Evolutionary conservation across 2,888 invertebrate species (phyloP).

Genomic region (Drosophila kokeensis): DNA sequence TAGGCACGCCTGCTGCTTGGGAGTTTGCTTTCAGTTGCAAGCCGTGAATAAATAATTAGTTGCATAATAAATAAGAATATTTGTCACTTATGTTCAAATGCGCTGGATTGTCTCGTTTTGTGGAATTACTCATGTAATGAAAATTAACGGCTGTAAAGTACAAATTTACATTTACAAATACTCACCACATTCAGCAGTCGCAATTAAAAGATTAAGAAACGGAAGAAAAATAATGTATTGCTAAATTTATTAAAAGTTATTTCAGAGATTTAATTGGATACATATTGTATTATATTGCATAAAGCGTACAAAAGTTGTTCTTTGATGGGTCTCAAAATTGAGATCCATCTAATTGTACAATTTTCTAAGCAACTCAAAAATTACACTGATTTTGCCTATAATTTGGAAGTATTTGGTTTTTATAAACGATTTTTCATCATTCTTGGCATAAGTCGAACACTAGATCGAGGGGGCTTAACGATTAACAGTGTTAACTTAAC

Average conservation of each 20-base stretch:
- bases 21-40: constrained; percentile 49
- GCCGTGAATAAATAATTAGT: constrained; percentile 71
- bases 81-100: constrained; percentile 62
- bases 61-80: constrained; percentile 69
- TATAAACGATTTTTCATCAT: not conserved
- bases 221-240: no score
- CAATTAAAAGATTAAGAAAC: not conserved
- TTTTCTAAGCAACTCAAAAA: not conserved
- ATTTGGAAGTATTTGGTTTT: not conserved
- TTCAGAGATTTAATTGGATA: not conserved
- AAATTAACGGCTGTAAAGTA: not conserved
- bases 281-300: not conserved
- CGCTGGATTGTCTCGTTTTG: constrained; percentile 33
- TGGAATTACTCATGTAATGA: not conserved
- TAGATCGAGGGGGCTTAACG: no score
- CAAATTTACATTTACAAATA: not conserved
- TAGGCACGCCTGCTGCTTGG: constrained; percentile 25
- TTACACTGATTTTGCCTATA: not conserved
- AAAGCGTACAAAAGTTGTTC: not conserved
- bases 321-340: not conserved
- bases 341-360: not conserved
- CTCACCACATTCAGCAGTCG: not conserved
- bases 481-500: not conserved
- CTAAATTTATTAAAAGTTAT: not conserved
- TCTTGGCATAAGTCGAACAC: not conserved